These are phyloP conservation scores for Euwallacea fornicatus DNA, from an alignment of 1,140 invertebrate genomes.

Conservation along the genomic window DNA sequence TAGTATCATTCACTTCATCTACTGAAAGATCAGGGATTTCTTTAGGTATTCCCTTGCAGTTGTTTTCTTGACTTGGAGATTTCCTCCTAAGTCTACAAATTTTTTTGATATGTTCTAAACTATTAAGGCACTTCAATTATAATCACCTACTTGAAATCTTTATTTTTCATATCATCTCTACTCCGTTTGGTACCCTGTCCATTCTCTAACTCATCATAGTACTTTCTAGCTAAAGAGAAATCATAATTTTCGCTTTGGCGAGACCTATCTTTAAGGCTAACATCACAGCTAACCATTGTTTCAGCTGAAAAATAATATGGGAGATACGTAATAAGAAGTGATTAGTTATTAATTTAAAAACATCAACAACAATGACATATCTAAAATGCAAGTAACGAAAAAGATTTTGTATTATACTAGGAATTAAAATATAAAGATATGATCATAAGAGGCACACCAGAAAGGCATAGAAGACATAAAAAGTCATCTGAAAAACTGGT, in stretches of 20 bases:
- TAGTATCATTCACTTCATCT: constrained; percentile 57
- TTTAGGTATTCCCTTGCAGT: constrained; percentile 56
- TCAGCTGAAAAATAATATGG: constrained; percentile 51
- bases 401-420: no score
- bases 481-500: no score
- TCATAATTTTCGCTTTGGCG: constrained; percentile 65
- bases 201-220: constrained; percentile 39
- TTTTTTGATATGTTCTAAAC: not conserved
- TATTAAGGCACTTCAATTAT: not conserved
- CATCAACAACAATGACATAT: no score
- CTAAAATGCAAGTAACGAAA: no score
- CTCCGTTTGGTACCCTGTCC: constrained; percentile 61
- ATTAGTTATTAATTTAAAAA: no score
- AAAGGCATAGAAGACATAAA: no score
- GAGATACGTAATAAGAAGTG: no score
- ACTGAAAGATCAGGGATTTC: constrained; percentile 59
- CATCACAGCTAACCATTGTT: constrained; percentile 62
- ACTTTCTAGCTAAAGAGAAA: constrained; percentile 45
- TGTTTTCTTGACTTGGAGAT: constrained; percentile 36
- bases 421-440: no score
- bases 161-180: constrained; percentile 61
- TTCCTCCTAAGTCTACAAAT: constrained; percentile 55
- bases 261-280: constrained; percentile 58
- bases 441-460: no score
- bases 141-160: constrained; percentile 53